Base-by-base conservation (phyloP, 2,888 invertebrate species). In the Drosophila borealis region DNA sequence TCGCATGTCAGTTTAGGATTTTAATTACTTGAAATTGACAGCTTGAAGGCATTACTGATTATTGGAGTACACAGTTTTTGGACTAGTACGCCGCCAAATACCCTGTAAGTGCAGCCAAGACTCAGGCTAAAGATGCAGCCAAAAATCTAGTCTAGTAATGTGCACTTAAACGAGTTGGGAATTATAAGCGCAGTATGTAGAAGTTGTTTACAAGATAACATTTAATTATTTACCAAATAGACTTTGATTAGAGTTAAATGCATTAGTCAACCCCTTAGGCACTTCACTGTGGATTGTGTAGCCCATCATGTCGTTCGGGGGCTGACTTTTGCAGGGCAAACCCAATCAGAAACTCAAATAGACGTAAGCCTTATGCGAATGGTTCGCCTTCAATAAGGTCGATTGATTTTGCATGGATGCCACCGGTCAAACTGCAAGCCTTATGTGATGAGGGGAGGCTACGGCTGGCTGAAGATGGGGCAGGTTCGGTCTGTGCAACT, bases 361-460 rank as follows among this genome's bases (percentile, higher is more conserved):
- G 80, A 75, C 80, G 69, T 69, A 55, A 55, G 80, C 70, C 75
- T 60, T 80, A 62, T 78, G 74, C 79, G 79, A 75, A 55, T 54
- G 69, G 44, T 37, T 57, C 54, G 54, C 36, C 61, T 57, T 46
- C 60, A 48, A 59, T 49, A 75, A 36, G 48, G 63, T 57, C 88
- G 69, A 81, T 81, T 81, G 88, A 88, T 71, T 81, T 81, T 71
- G 59, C 88, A 78, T 70, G 81, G 80, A 80, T 76, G 80, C 66
- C 76, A 76, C 39, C 64, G 75, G 80, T 80, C 80, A 75, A 61
- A 57, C 56, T 44, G 75, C 74, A 72, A 61, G 44, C 41, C 3
- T 11, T 11, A 11, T 14, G 8, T 8, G 29, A 8, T 29, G 29
- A 11, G 19, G 25, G 46, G 3, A 1, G 4, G 56, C 46, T 46